phyloP scores from a whole-genome alignment of 2,113 vertebrate genomes.

The Corvus moneduloides region DNA sequence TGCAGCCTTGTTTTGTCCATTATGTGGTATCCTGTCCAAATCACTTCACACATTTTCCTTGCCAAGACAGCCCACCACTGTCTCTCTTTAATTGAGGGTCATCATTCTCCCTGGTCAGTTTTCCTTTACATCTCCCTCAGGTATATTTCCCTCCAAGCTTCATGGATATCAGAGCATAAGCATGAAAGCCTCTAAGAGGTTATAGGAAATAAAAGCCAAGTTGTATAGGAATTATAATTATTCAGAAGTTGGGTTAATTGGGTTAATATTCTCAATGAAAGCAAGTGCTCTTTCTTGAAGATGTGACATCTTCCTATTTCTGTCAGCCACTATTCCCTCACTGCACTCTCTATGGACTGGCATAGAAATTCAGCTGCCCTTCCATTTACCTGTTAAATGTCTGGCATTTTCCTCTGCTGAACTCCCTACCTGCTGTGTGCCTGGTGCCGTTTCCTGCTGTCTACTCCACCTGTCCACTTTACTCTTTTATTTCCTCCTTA shows the following conservation, averaged over 20 bases:
- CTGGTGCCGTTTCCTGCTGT: slow-evolving; percentile 48
- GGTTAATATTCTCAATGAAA: slow-evolving; percentile 39
- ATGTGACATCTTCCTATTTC: not conserved
- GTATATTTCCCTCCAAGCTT: not conserved
- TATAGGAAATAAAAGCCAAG: not conserved
- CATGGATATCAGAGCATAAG: not conserved
- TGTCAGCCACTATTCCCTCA: not conserved
- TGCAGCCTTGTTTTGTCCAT: not conserved
- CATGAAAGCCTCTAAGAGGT: not conserved
- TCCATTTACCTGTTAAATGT: slow-evolving; percentile 59
- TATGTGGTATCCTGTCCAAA: not conserved
- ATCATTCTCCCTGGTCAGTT: not conserved
- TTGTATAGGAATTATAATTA: not conserved
- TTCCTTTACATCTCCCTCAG: not conserved
- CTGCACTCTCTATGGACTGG: not conserved
- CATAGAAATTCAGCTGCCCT: slow-evolving; percentile 41
- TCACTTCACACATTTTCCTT: accelerated
- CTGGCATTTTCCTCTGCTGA: slow-evolving; percentile 57
- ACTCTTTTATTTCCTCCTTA: slow-evolving; percentile 63
- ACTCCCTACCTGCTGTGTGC: slow-evolving; percentile 40
- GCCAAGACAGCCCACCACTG: not conserved
- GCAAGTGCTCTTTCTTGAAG: not conserved
- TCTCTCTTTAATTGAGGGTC: not conserved
- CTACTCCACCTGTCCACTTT: slow-evolving; percentile 60
- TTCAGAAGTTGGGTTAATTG: slow-evolving; percentile 19